Evolutionary conservation across 1,140 invertebrate genomes (phyloP).

Genomic region (Lordiphosa collinella): DNA sequence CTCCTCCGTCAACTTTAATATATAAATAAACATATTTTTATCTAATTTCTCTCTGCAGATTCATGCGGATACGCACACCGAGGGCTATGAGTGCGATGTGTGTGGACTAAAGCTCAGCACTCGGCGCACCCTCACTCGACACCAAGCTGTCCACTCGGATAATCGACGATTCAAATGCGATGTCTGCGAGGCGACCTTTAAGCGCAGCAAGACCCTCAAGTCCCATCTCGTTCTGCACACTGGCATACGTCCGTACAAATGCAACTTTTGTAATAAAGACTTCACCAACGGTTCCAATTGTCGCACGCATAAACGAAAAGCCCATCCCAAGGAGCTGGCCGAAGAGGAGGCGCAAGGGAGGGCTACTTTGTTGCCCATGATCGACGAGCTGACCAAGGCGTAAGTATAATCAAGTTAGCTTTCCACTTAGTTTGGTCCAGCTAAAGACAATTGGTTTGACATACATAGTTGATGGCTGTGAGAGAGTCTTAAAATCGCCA

Average conservation of each 20-base stretch:
- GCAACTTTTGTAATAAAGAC: constrained; percentile 80
- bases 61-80: constrained; percentile 79
- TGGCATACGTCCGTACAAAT: constrained; percentile 80
- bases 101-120: constrained; percentile 80
- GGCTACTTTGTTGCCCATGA: constrained; percentile 60
- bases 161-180: constrained; percentile 79
- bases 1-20: no score
- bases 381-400: constrained; percentile 68
- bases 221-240: constrained; percentile 80
- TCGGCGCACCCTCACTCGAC: constrained; percentile 80
- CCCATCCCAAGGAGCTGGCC: constrained; percentile 80
- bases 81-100: constrained; percentile 78
- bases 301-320: constrained; percentile 80
- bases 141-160: constrained; percentile 80
- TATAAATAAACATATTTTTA: no score
- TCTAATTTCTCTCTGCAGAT: constrained; percentile 24
- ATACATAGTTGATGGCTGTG: no score
- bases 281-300: constrained; percentile 81
- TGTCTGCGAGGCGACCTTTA: constrained; percentile 72
- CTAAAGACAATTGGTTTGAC: no score
- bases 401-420: constrained; percentile 23
- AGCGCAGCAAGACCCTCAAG: constrained; percentile 78
- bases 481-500: no score
- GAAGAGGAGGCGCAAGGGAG: constrained; percentile 68
- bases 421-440: no score